Evolutionary conservation across 2,797 vertebrate species (phyloP).

Genomic region (Lophotriccus pileatus): DNA sequence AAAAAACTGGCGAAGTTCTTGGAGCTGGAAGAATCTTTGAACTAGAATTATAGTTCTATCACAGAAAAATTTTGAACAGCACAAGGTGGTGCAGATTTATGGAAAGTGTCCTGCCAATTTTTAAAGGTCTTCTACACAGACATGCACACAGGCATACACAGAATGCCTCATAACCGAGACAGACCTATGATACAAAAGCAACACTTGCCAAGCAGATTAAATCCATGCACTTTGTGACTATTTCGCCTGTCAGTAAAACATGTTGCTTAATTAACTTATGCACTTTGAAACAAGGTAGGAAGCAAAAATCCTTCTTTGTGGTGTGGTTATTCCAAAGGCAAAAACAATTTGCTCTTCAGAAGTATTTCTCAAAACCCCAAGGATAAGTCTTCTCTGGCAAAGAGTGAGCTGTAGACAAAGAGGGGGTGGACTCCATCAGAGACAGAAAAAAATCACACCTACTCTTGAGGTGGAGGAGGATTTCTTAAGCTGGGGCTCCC

Average conservation of each 20-base stretch:
- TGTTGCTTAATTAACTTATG: neutral
- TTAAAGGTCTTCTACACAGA: neutral
- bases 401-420: conserved; percentile 28
- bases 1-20: neutral
- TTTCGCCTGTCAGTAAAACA: neutral
- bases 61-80: neutral
- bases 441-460: conserved; percentile 26
- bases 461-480: conserved; percentile 49
- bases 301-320: neutral
- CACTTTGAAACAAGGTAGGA: conserved; percentile 12
- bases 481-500: conserved; percentile 46
- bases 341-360: conserved; percentile 11
- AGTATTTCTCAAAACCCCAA: conserved; percentile 14
- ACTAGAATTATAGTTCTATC: neutral
- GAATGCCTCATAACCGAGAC: neutral
- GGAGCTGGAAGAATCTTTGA: neutral
- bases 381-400: neutral
- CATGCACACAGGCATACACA: accelerated
- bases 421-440: conserved; percentile 49
- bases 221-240: neutral
- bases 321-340: neutral
- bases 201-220: neutral
- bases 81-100: neutral
- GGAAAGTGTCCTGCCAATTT: neutral
- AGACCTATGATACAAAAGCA: neutral